These are phyloP conservation scores for Herminia tarsipennalis DNA, from an alignment of 2,888 invertebrate species.

Conservation along the genomic window DNA sequence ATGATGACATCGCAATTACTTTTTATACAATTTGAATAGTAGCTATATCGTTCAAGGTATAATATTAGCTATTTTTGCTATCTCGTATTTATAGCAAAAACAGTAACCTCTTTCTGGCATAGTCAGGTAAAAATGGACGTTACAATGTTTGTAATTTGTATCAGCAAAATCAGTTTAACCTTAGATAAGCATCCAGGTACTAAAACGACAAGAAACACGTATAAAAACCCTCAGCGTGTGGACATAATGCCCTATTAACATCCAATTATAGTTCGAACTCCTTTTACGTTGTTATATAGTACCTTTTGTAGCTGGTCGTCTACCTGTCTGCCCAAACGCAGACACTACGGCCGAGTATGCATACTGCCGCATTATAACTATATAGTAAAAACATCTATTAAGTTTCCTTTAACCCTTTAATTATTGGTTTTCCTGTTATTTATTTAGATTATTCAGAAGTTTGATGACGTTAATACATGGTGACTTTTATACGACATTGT, in stretches of 20 bases:
- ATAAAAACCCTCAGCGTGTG: constrained; percentile 19
- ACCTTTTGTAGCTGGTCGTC: constrained; percentile 28
- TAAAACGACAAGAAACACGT: constrained; percentile 11
- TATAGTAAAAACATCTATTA: constrained; percentile 20
- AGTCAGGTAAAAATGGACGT: too few species aligned
- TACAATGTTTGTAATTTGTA: too few species aligned
- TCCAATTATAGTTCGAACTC: constrained; percentile 36
- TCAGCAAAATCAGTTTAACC: neutral
- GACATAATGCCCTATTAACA: constrained; percentile 31
- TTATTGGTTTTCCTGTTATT: constrained; percentile 37
- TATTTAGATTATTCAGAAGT: constrained; percentile 17
- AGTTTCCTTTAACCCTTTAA: constrained; percentile 23
- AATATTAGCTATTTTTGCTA: too few species aligned
- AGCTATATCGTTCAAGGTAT: too few species aligned
- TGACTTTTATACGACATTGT: too few species aligned
- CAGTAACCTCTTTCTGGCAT: too few species aligned
- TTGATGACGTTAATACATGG: neutral
- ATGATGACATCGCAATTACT: too few species aligned
- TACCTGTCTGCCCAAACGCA: constrained; percentile 52
- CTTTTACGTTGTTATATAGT: constrained; percentile 27
- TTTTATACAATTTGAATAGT: too few species aligned
- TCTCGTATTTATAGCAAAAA: too few species aligned
- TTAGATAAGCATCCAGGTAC: neutral
- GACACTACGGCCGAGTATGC: constrained; percentile 35
- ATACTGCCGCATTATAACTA: constrained; percentile 35